Percentiles rank a stretch among this genome's conserved stretches.
Conservation (phyloP, 1,140 invertebrate genomes). For the Onthophagus taurus region DNA sequence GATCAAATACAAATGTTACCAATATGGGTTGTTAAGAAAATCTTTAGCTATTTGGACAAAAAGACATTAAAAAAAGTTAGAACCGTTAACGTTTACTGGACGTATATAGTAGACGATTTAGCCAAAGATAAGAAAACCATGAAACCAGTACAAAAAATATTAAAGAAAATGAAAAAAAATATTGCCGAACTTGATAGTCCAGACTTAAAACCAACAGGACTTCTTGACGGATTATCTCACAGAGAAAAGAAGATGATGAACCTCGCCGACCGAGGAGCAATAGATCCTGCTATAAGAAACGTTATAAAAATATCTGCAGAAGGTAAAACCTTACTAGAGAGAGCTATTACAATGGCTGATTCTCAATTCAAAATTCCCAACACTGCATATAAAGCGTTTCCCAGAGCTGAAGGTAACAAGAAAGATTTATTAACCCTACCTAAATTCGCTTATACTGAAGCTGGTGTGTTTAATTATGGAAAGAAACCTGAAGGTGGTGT, state of each 20-base stretch:
- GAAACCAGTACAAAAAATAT: background rate
- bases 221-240: too few relatives aligned
- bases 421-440: too few relatives aligned
- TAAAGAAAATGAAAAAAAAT: conserved; percentile 10
- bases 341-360: too few relatives aligned
- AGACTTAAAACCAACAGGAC: too few relatives aligned
- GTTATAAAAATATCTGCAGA: background rate
- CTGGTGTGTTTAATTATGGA: too few relatives aligned
- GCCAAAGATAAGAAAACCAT: conserved; percentile 2
- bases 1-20: conserved; percentile 9
- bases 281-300: background rate
- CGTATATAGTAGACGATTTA: conserved; percentile 1
- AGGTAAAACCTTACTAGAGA: background rate
- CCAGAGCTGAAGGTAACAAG: too few relatives aligned
- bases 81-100: conserved; percentile 5
- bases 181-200: too few relatives aligned
- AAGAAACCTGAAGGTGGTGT: too few relatives aligned
- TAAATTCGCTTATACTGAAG: too few relatives aligned
- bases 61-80: conserved; percentile 5
- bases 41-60: conserved; percentile 9
- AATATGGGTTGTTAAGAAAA: conserved; percentile 12
- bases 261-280: conserved; percentile 3
- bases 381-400: too few relatives aligned
- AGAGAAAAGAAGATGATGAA: too few relatives aligned
- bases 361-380: too few relatives aligned